Base-by-base conservation (phyloP, 2,797 vertebrate genomes). In the Lagocephalus sceleratus region DNA sequence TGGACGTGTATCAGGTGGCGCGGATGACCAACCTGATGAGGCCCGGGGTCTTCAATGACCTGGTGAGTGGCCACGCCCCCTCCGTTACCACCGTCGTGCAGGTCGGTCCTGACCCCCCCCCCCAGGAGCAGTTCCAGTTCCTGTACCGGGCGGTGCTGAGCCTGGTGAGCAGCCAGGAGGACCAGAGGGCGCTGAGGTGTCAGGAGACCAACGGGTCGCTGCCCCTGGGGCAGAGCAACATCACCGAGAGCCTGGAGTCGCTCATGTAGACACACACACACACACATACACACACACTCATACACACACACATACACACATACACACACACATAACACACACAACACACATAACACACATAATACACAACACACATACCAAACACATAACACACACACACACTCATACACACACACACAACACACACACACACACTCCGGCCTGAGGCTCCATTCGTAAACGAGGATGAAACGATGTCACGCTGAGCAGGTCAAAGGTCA, bases 11-110 rank as follows among this genome's bases (percentile, higher is more conserved):
- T 85, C 94, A 94, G 47, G 93, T 94, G 78, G 91, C 95, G 5
- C 94, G 95, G 71, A 96, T 98, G 94, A 94, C 93, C 73, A 98
- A 95, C 89, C 83, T 98, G 57, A 96, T 96, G 95, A 94, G 95
- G 63, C 97, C 97, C 0, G 96, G 95, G 47, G 84, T 98, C 54
- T 98, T 99, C 78, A 93, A 92, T 42, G 96, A 98, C 63, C 65
- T 95, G 23, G 97, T 99, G 87, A 94, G 94, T 91, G n/a, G 14
- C 38, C n/a, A 10, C 0, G 6, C 40, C 32, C 2, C 12, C 3
- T 3, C 32, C 32, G n/a, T n/a, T n/a, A n/a, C n/a, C n/a, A n/a
- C n/a, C n/a, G n/a, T n/a, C n/a, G n/a, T n/a, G n/a, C n/a, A n/a
- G n/a, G n/a, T n/a, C n/a, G n/a, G n/a, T n/a, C n/a, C n/a, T n/a